Evolutionary conservation across 2,888 invertebrate species (phyloP).

Genomic region (Chloroclystis v-ata): DNA sequence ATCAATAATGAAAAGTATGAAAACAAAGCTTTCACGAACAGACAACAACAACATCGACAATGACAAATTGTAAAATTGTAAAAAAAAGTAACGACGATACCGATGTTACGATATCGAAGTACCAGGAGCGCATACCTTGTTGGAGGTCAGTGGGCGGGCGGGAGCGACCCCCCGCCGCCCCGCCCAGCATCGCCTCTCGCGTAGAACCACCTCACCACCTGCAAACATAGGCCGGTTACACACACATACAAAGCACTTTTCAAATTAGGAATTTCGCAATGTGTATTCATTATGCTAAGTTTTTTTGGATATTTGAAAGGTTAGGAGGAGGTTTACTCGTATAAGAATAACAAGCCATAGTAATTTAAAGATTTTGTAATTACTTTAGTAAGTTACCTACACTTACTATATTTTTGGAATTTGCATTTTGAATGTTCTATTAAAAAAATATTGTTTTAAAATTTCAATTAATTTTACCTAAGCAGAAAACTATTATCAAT

Average conservation of each 20-base stretch:
- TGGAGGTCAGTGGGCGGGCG: constrained; percentile 75
- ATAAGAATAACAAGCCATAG: too few species aligned
- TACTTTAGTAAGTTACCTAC: too few species aligned
- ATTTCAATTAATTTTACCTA: too few species aligned
- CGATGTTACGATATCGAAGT: constrained; percentile 31
- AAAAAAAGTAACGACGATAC: constrained; percentile 19
- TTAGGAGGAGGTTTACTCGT: too few species aligned
- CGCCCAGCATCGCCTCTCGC: constrained; percentile 74
- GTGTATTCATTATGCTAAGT: background rate
- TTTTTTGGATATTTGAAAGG: too few species aligned
- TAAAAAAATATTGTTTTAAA: too few species aligned
- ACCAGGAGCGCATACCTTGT: constrained; percentile 66
- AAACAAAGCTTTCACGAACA: background rate
- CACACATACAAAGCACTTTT: constrained; percentile 15
- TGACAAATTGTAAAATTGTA: constrained; percentile 3
- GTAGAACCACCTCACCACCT: constrained; percentile 69
- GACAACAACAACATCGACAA: constrained; percentile 2
- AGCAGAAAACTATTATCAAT: too few species aligned
- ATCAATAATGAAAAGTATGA: too few species aligned
- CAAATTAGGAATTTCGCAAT: constrained; percentile 9
- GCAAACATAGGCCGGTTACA: constrained; percentile 34
- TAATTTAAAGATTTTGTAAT: too few species aligned
- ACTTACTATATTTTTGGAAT: too few species aligned
- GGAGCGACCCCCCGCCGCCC: constrained; percentile 78
- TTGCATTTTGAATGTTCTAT: too few species aligned